Percentiles rank a stretch among this genome's conserved stretches.
These are phyloP conservation scores for Pandemis corylana DNA, from an alignment of 2,888 invertebrate genomes.

Conservation along the genomic window DNA sequence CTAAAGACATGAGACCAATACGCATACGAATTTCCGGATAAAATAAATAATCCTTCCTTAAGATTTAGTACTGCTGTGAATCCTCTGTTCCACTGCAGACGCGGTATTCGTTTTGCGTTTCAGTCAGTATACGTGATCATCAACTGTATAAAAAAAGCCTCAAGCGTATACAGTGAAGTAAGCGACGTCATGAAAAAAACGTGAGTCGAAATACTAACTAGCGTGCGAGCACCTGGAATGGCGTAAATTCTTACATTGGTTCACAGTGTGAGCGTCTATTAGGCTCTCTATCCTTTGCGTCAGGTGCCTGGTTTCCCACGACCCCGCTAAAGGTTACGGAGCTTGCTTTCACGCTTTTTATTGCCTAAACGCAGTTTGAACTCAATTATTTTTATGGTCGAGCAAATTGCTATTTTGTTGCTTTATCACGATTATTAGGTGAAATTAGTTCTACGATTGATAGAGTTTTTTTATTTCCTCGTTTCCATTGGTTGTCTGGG, in stretches of 20 bases:
- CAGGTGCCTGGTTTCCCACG: constrained; percentile 79
- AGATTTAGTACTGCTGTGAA: too few relatives aligned
- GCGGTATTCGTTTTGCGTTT: too few relatives aligned
- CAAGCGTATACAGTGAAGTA: constrained; percentile 3
- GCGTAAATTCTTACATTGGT: constrained; percentile 70
- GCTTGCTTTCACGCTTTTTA: constrained; percentile 83
- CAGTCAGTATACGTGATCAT: neutral
- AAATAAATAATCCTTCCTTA: too few relatives aligned
- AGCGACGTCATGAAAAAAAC: constrained; percentile 23
- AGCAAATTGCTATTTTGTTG: constrained; percentile 84
- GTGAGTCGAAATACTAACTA: constrained; percentile 37
- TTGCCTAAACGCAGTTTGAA: constrained; percentile 83
- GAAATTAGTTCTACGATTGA: constrained; percentile 79
- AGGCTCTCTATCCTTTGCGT: constrained; percentile 76
- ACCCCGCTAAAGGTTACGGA: constrained; percentile 80
- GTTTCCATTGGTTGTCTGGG: constrained; percentile 50
- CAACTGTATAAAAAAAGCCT: neutral
- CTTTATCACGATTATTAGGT: constrained; percentile 82
- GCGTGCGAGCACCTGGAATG: constrained; percentile 69
- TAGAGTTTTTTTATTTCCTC: constrained; percentile 65
- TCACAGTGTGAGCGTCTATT: constrained; percentile 74
- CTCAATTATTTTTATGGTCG: constrained; percentile 85
- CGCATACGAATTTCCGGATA: too few relatives aligned
- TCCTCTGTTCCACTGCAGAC: too few relatives aligned
- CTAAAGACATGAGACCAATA: neutral